Evolutionary conservation across 2,797 vertebrate genomes (phyloP), one percentile per base, ranked within the genome.

Genomic region (Girardinus metallicus): DNA sequence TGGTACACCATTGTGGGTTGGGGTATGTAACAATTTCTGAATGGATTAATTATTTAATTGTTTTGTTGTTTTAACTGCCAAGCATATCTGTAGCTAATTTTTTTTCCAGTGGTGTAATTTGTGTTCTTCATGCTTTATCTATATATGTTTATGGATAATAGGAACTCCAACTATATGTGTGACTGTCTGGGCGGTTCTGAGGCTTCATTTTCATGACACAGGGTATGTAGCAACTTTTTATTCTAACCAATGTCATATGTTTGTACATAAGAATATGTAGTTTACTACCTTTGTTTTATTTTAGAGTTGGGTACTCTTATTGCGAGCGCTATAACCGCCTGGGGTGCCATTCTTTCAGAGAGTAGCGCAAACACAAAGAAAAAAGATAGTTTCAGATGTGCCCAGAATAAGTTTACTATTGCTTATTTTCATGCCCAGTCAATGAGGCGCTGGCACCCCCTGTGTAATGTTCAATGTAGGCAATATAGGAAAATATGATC

Each of bases 1-100:
- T 99, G 98, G 98, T 99, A 99, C 94, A 99, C 96, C 80, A 96
- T 99, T 36, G 97, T 99, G 13, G 98, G 98, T 80, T 99, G 98
- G 98, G 98, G 98, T 99, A 94, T 6, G 97, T 80, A 0, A 21
- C 53, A 44, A 47, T 53, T 76, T 77, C 26, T 36, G 36, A 29
- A 21, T 13, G 9, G 0, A 8, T 31, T 26, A 29, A 43, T 29
- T 29, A 43, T n/a, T 31, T 47, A 12, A 26, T 3, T 29, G 6
- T 46, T 57, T 34, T 70, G 1, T 55, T 12, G 12, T 57, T 49
- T 78, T 11, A 70, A 26, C 68, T 36, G 34, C 2, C 4, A 41
- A 41, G 26, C 11, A 13, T 11, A 53, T 44, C 26, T 51, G 5
- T 18, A 43, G 6, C 46, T n/a, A 15, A 34, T 16, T 2, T 29